Evolutionary conservation across 1,140 invertebrate species (phyloP).

Genomic region (Globodera ellingtonae): DNA sequence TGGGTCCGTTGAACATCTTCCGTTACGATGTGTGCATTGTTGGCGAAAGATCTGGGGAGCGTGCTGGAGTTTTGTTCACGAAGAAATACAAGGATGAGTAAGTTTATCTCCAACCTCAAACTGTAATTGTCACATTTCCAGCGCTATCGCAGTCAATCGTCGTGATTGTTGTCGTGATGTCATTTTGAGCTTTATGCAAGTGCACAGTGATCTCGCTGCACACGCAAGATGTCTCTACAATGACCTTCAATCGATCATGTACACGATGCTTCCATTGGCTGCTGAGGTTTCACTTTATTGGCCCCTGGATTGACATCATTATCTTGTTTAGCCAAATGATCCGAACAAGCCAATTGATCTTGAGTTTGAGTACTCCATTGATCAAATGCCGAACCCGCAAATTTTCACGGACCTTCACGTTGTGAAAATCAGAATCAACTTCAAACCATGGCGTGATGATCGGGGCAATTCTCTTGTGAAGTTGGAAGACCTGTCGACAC

Average conservation of each 20-base stretch:
- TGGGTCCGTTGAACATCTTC: constrained; percentile 3
- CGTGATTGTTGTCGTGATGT: constrained; percentile 25
- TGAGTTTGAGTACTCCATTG: neutral
- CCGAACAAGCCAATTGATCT: neutral
- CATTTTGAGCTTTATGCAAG: constrained; percentile 9
- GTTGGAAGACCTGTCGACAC: constrained; percentile 13
- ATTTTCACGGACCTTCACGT: neutral
- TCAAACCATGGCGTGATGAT: neutral
- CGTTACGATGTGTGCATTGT: constrained; percentile 32
- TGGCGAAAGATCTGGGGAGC: neutral
- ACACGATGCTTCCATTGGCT: constrained; percentile 7
- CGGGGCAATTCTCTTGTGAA: neutral
- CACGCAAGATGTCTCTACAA: constrained; percentile 20
- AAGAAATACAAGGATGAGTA: constrained; percentile 30
- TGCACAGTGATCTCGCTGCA: neutral
- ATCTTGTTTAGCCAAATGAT: constrained; percentile 6
- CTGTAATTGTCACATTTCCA: neutral
- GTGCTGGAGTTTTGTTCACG: constrained; percentile 12
- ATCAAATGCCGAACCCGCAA: neutral
- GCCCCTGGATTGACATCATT: neutral
- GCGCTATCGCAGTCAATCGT: constrained; percentile 21
- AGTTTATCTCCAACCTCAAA: neutral
- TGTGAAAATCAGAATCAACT: constrained; percentile 3
- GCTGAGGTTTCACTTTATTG: neutral
- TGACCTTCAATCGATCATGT: constrained; percentile 35